Conservation (phyloP, 2,888 invertebrate species). For the Conops quadrifasciatus region DNA sequence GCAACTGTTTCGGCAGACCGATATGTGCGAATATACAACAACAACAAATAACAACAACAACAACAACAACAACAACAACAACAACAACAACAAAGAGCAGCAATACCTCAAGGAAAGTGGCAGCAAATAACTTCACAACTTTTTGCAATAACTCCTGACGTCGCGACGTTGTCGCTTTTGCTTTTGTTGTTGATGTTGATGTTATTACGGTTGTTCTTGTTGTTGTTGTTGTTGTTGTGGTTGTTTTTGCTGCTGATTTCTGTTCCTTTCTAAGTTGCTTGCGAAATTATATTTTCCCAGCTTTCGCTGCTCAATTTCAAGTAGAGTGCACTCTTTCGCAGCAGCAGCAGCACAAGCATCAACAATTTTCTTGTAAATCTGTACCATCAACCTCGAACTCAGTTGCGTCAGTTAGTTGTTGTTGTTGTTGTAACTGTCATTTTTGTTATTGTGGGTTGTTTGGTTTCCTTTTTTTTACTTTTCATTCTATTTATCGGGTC, state of each 20-base stretch:
- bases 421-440: background rate
- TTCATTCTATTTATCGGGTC: conserved; percentile 32
- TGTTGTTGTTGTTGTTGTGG: conserved; percentile 16
- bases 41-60: conserved; percentile 17
- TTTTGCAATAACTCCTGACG: background rate
- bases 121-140: conserved; percentile 2
- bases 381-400: background rate
- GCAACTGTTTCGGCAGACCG: background rate
- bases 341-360: conserved; percentile 2
- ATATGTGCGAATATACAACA: too few species aligned
- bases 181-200: background rate
- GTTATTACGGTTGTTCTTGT: background rate
- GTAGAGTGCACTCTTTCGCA: conserved; percentile 20
- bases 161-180: background rate
- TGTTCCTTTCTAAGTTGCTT: conserved; percentile 22
- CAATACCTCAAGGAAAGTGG: conserved; percentile 1
- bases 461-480: background rate
- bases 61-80: background rate
- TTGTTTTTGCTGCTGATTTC: conserved; percentile 13
- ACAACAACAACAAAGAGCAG: background rate
- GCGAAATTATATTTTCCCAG: conserved; percentile 33
- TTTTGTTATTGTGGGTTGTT: conserved; percentile 12
- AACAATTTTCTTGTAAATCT: background rate
- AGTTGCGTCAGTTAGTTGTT: background rate
- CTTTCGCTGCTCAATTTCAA: conserved; percentile 32